Evolutionary conservation across 1,140 invertebrate genomes (phyloP), one percentile per base, ranked within the genome.

Genomic region (Chymomyza costata): DNA sequence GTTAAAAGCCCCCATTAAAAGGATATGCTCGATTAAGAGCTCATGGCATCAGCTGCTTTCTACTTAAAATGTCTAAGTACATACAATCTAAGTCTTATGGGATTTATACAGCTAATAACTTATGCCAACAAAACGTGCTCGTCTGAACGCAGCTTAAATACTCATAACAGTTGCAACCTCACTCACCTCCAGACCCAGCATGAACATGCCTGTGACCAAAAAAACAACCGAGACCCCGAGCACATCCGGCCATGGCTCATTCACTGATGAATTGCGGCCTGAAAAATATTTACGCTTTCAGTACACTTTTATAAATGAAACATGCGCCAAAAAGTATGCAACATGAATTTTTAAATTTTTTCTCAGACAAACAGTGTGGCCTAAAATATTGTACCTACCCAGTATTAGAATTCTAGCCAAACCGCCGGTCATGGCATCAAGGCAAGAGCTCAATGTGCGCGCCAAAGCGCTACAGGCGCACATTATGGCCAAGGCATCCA

Each of bases 201-300:
- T 91, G 65, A 91, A 91, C 87, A 92, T 89, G 40, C 88, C 88
- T 3, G 89, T 91, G 2, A 91, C 88, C 1, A 92, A 86, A 64
- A 90, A 87, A 2, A 91, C 88, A 8, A 91, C 90, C 0, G 88
- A 89, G 3, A 92, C 89, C n/a, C 90, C 91, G 13, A 92, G 65
- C 1, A 92, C 88, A 85, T 92, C 91, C 35, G 91, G 90, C 89
- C 90, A 91, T 2, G 90, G 90, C 71, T 91, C 91, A 1, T 89
- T 89, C 10, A 84, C 65, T 3, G 87, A 86, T 46, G 86, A 78
- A 49, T 86, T 86, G 41, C 88, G 76, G n/a, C 88, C 86, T 83
- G 87, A n/a, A n/a, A n/a, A n/a, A n/a, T n/a, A n/a, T n/a, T n/a
- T n/a, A n/a, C n/a, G n/a, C n/a, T n/a, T n/a, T n/a, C n/a, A n/a